These are phyloP conservation scores for Calcarius lapponicus DNA, from an alignment of 2,797 vertebrate species.

Conservation along the genomic window DNA sequence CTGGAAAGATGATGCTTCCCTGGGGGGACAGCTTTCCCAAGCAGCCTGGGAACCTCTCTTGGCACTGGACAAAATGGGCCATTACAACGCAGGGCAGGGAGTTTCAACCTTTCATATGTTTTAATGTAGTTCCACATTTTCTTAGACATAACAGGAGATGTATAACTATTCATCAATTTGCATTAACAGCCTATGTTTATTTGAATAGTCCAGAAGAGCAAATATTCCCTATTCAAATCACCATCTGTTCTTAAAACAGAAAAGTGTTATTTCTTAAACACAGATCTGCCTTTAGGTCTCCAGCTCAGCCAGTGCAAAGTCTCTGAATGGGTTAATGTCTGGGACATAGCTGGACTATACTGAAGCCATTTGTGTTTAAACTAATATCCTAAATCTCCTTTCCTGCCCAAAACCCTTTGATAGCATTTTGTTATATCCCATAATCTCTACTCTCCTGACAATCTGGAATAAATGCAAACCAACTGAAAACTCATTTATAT, in stretches of 20 bases:
- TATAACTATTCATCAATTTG: not conserved
- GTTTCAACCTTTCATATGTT: not conserved
- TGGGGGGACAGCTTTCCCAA: not conserved
- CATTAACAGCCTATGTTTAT: not conserved
- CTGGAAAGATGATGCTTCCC: not conserved
- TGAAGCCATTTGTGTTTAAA: not conserved
- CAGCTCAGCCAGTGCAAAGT: not conserved
- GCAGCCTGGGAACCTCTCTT: not conserved
- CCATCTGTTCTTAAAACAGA: not conserved
- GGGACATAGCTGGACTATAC: not conserved
- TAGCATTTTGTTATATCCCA: not conserved
- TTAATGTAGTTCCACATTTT: not conserved
- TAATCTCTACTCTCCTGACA: not conserved
- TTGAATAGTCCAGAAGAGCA: not conserved
- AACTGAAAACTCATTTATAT: not conserved
- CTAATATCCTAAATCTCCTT: not conserved
- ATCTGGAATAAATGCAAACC: not conserved
- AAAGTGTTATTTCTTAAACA: not conserved
- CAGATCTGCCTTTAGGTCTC: not conserved
- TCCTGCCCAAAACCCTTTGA: not conserved
- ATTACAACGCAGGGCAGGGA: not conserved
- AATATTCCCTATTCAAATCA: not conserved
- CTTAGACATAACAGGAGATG: not conserved
- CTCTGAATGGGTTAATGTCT: not conserved
- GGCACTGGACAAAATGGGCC: not conserved